Evolutionary conservation across 2,113 vertebrate genomes (phyloP), one percentile per base, ranked within the genome.

Genomic region (Gopherus flavomarginatus): DNA sequence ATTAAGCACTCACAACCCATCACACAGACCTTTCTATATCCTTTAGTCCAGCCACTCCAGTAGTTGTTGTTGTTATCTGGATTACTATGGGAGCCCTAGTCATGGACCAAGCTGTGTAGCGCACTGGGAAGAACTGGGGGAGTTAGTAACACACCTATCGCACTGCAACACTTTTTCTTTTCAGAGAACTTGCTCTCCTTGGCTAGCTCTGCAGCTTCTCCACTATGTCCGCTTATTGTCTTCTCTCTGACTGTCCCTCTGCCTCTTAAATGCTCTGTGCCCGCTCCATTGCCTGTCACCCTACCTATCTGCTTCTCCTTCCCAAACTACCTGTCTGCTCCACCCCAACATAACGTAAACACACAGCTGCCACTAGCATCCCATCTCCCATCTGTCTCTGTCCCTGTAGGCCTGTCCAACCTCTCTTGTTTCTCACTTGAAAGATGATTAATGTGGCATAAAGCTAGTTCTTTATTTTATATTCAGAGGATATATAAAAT

Each of bases 311-410:
- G 19, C n/a, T 42, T 75, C 21, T 75, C 22, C 38, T 75, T 75
- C 62, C 31, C 31, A 44, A 75, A 26, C 11, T 0, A n/a, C 35
- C 19, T 86, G 7, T 1, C 1, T 9, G 53, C 4, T 79, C 65
- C 57, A 0, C 47, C 65, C 77, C 56, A 72, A 47, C 16, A 13
- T 81, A 35, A 35, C 38, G 19, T n/a, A n/a, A 65, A 65, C 16
- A 17, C 31, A 65, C 31, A 10, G 26, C 79, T 85, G 29, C 1
- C 77, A 5, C 10, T 78, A 4, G 0, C 75, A 31, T 69, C 49
- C n/a, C 7, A 5, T 80, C 62, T 88, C 72, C 38, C 65, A 17
- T 31, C 49, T 3, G 26, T 72, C 87, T 1, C 31, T 65, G 6
- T 90, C 90, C 83, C 56, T 83, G 31, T 14, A 57, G 59, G 38